Evolutionary conservation across 2,113 vertebrate species (phyloP), one percentile per base, ranked within the genome.

Genomic region (Benthochromis sp.): DNA sequence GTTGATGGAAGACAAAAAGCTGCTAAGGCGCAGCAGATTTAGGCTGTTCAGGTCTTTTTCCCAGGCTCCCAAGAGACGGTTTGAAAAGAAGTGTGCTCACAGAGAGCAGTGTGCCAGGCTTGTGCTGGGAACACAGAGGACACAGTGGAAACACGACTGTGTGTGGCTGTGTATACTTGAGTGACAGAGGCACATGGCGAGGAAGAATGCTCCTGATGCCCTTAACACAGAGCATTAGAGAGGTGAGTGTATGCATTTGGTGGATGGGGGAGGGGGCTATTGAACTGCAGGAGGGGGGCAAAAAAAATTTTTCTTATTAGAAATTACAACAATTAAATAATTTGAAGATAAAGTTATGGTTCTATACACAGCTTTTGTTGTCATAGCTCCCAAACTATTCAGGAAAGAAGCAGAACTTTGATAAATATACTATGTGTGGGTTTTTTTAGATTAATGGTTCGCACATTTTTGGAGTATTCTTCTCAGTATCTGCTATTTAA

Each of bases 181-280:
- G 88, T 96, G 96, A 96, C 96, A 96, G 95, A 92, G 84, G 86
- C 96, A 97, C 92, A 96, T 97, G 96, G 89, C 17, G 5, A 73
- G 88, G 61, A 93, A 91, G 91, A 93, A 94, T 93, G 90, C 89
- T 92, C 54, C 86, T 82, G 90, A 90, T 88, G 93, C 88, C 93
- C 93, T 95, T 94, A 95, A 94, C 92, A 80, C 89, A 66, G 88
- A 47, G 89, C 84, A 55, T 91, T 76, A 73, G 84, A 55, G 66
- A 76, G 55, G 85, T 21, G 88, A 38, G 85, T 8, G 81, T 85
- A 89, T 66, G 19, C 50, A 11, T 53, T 27, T 34, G 43, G 50
- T 45, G 43, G 73, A 47, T 36, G 29, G 66, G 43, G 81, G 69
- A 76, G 55, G 83, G 57, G 36, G 73, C 11, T 73, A 78, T 29